Evolutionary conservation across 2,113 vertebrate species (phyloP).

Genomic region (Coptodon rendalli): DNA sequence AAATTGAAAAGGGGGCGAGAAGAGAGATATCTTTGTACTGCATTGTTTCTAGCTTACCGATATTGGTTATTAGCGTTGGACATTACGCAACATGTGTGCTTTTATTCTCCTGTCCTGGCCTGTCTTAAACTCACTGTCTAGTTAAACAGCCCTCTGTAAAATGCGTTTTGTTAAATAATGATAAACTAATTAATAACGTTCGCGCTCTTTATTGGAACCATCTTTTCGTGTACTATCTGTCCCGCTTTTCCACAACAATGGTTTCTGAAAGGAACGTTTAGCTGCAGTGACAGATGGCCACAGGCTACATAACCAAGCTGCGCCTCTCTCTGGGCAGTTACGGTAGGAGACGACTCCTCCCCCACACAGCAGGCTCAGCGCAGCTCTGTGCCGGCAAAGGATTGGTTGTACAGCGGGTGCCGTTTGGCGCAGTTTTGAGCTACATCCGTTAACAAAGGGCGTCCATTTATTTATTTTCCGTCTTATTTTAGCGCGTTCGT

Average conservation of each 20-base stretch:
- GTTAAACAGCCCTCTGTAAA: not conserved
- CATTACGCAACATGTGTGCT: not conserved
- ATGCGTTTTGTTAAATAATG: not conserved
- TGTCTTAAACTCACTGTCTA: not conserved
- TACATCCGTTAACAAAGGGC: conserved; percentile 22
- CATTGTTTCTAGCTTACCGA: not conserved
- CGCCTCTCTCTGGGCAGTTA: conserved; percentile 10
- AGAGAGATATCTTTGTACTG: not conserved
- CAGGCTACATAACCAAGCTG: not conserved
- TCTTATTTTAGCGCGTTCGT: not conserved
- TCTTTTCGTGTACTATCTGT: not conserved
- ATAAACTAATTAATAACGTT: not conserved
- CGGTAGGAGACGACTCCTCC: conserved; percentile 32
- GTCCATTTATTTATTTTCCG: conserved; percentile 40
- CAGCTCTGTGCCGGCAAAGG: conserved; percentile 27
- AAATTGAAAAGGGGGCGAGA: not conserved
- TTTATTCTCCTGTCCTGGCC: not conserved
- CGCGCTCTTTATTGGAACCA: not conserved
- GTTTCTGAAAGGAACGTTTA: not conserved
- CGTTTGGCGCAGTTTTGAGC: conserved; percentile 61
- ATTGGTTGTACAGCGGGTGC: conserved; percentile 25
- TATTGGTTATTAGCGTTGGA: not conserved
- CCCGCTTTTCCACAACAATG: not conserved
- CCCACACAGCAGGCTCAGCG: not conserved
- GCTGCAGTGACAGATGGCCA: conserved; percentile 18